Percentiles rank a stretch among this genome's conserved stretches.
phyloP scores from a whole-genome alignment of 2,113 vertebrate species.

The Synodontis membranacea region DNA sequence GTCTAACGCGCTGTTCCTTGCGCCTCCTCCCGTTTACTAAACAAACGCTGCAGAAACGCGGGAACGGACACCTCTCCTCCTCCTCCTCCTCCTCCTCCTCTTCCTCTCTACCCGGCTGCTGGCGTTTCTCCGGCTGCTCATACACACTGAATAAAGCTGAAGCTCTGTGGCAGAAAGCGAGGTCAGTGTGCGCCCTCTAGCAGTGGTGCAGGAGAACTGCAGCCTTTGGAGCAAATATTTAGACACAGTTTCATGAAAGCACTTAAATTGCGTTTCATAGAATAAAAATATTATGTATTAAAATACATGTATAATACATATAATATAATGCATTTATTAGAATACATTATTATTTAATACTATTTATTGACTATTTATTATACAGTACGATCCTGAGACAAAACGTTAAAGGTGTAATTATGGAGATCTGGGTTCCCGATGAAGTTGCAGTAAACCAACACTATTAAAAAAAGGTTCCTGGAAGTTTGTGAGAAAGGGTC shows the following conservation, averaged over 20 bases:
- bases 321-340: too few species aligned
- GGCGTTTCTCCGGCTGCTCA: neutral
- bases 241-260: neutral
- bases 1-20: neutral
- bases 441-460: too few species aligned
- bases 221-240: neutral
- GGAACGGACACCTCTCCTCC: neutral
- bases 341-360: too few species aligned
- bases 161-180: neutral
- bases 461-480: too few species aligned
- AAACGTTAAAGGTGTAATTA: too few species aligned
- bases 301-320: too few species aligned
- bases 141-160: neutral
- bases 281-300: neutral
- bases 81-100: neutral
- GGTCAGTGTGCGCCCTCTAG: constrained; percentile 25
- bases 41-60: neutral
- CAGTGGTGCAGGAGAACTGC: neutral
- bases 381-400: too few species aligned
- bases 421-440: too few species aligned
- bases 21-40: neutral
- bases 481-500: too few species aligned
- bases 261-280: neutral
- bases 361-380: too few species aligned
- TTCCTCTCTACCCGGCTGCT: neutral